A percentile compares a stretch with the other conserved stretches of the same genome.
phyloP scores from a whole-genome alignment of 2,888 invertebrate species.

The Limnephilus lunatus region DNA sequence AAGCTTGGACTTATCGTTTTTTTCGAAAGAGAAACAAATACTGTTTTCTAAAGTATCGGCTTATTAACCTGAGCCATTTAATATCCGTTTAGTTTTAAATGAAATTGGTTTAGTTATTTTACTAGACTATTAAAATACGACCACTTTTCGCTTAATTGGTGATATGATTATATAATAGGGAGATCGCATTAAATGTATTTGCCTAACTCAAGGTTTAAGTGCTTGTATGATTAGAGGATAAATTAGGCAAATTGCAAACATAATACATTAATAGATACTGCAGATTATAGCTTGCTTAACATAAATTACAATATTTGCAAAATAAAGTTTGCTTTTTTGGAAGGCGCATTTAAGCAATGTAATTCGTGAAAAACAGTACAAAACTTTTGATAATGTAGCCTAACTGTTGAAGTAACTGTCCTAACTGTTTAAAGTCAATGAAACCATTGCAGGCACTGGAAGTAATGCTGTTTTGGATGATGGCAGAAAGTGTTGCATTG shows the following conservation, averaged over 20 bases:
- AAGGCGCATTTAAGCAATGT: neutral
- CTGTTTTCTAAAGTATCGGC: neutral
- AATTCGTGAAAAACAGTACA: neutral
- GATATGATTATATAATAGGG: neutral
- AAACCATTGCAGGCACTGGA: no score
- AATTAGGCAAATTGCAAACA: no score
- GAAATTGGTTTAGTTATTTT: neutral
- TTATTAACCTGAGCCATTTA: neutral
- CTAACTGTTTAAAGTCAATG: no score
- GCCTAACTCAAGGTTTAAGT: neutral
- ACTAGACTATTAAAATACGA: neutral
- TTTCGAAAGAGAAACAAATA: neutral
- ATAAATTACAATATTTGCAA: neutral
- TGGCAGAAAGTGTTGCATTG: no score
- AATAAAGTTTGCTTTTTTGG: neutral
- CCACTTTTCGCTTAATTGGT: neutral
- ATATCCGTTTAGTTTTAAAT: neutral
- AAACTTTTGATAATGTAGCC: neutral
- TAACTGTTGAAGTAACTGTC: no score
- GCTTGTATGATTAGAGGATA: neutral
- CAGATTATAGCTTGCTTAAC: neutral
- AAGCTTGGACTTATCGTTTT: neutral
- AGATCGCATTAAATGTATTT: neutral
- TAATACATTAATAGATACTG: neutral
- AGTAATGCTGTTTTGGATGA: no score